phyloP scores from a whole-genome alignment of 2,113 vertebrate species.

The Coturnix japonica region DNA sequence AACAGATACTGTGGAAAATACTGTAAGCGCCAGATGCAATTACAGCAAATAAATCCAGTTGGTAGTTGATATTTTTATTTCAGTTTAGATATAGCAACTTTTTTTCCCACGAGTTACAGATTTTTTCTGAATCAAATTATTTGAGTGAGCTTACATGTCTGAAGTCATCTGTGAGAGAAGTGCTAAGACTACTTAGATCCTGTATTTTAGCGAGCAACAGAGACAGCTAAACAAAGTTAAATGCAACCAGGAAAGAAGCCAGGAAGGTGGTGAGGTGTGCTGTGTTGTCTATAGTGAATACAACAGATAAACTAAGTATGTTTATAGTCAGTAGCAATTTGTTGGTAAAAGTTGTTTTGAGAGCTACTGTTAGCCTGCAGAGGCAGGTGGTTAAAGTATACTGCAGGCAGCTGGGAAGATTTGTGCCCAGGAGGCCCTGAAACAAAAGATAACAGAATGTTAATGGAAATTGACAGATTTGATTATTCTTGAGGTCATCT shows the following conservation, averaged over 20 bases:
- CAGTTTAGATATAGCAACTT: neutral
- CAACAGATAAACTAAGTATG: neutral
- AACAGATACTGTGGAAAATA: neutral
- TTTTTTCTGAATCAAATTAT: neutral
- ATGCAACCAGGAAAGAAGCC: neutral
- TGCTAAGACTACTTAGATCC: neutral
- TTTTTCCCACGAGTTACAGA: neutral
- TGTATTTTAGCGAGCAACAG: neutral
- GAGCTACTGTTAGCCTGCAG: neutral
- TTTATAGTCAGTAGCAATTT: neutral
- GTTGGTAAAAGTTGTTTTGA: neutral
- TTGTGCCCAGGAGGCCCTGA: neutral
- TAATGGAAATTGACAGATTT: conserved; percentile 43
- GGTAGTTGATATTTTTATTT: neutral
- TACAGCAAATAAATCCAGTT: neutral
- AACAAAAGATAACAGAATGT: neutral
- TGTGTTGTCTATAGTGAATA: neutral
- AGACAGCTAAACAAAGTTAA: neutral
- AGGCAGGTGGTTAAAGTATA: neutral
- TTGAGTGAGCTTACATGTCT: neutral
- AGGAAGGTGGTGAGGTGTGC: fast-evolving
- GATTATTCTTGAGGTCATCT: conserved; percentile 45
- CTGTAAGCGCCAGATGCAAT: neutral
- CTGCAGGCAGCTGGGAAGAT: neutral
- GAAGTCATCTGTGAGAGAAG: neutral